phyloP scores from a whole-genome alignment of 2,113 vertebrate genomes.

The Oreochromis spilurus region DNA sequence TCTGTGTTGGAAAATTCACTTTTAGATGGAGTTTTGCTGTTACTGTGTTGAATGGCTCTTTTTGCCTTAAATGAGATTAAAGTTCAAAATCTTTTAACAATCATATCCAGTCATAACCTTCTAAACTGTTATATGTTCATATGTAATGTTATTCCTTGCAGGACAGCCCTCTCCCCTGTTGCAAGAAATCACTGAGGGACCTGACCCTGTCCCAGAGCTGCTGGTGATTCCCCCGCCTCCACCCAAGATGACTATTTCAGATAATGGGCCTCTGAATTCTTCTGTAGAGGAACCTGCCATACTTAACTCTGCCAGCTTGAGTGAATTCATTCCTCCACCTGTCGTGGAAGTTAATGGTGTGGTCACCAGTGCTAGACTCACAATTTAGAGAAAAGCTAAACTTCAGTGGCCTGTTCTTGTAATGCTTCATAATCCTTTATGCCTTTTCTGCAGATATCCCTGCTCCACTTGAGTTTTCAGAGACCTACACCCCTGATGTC shows the following conservation, averaged over 20 bases:
- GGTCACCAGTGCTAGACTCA: neutral
- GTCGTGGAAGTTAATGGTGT: conserved; percentile 2
- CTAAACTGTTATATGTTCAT: neutral
- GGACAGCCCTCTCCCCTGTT: conserved; percentile 26
- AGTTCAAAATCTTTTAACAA: neutral
- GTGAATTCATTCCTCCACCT: neutral
- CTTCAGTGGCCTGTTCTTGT: neutral
- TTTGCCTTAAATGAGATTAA: neutral
- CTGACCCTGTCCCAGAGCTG: conserved; percentile 5
- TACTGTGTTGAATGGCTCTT: neutral
- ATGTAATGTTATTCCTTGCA: neutral
- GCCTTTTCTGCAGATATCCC: neutral
- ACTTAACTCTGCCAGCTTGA: conserved; percentile 51
- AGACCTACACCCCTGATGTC: neutral
- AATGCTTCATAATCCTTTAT: neutral
- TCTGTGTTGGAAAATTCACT: neutral
- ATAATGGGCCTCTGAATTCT: conserved; percentile 41
- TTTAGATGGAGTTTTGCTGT: neutral
- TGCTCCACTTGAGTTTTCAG: conserved; percentile 10
- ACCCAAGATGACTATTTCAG: conserved; percentile 64
- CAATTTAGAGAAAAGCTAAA: neutral
- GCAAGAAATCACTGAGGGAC: conserved; percentile 1
- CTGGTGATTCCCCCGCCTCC: conserved; percentile 40
- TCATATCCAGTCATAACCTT: neutral
- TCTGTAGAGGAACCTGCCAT: conserved; percentile 72